These are phyloP conservation scores for Vulpes ferrilata DNA, from an alignment of 2,113 vertebrate genomes.

Conservation along the genomic window DNA sequence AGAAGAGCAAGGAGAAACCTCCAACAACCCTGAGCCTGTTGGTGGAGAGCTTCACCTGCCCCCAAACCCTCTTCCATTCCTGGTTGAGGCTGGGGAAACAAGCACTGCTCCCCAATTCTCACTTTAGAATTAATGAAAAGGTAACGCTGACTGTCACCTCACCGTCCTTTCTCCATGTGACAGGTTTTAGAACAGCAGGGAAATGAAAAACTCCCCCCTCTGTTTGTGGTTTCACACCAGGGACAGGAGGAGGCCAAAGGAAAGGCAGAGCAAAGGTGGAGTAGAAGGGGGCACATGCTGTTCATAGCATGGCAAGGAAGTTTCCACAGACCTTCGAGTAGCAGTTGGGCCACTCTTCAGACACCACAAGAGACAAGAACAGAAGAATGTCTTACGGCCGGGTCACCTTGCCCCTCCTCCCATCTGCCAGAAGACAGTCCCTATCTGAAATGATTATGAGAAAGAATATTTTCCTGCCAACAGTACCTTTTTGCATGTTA, in stretches of 20 bases:
- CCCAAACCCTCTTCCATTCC: neutral
- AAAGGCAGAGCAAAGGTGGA: neutral
- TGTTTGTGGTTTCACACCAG: neutral
- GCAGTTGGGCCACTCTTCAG: neutral
- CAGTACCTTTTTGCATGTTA: neutral
- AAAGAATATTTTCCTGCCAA: neutral
- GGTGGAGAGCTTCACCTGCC: neutral
- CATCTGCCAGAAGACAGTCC: neutral
- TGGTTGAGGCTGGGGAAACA: neutral
- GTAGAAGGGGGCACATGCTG: neutral
- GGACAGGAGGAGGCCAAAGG: neutral
- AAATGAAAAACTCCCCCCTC: neutral
- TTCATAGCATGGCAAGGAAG: neutral
- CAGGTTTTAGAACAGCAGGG: neutral
- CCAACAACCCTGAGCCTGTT: neutral
- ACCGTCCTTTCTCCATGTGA: neutral
- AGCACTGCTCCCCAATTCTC: neutral
- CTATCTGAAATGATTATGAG: neutral
- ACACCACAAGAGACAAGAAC: slow-evolving; percentile 48
- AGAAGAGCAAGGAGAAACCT: neutral
- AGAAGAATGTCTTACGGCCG: slow-evolving; percentile 65
- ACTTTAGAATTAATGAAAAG: neutral
- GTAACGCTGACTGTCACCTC: neutral
- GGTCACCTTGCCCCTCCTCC: neutral
- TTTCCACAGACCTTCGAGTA: neutral